phyloP scores from a whole-genome alignment of 1,140 invertebrate genomes.

The Lasioglossum albipes region DNA sequence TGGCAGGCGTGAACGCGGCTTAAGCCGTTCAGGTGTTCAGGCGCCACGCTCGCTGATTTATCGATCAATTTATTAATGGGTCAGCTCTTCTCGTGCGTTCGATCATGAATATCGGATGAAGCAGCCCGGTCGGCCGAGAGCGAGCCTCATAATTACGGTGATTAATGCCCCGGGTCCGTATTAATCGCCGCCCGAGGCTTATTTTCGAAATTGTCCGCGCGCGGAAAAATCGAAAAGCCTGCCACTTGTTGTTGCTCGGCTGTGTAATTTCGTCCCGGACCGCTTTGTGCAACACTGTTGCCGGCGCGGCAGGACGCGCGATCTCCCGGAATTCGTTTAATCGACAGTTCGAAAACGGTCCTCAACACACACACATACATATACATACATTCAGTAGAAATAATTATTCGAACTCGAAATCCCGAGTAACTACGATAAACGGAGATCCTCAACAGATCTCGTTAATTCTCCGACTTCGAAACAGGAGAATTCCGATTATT shows the following conservation, averaged over 20 bases:
- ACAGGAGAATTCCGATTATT: background rate
- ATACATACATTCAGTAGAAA: background rate
- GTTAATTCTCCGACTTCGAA: background rate
- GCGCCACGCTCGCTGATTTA: slow-evolving; percentile 52
- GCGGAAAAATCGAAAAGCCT: slow-evolving; percentile 14
- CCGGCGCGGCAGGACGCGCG: background rate
- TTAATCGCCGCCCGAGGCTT: slow-evolving; percentile 26
- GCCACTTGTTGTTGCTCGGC: background rate
- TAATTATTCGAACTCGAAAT: background rate
- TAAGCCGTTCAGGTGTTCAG: slow-evolving; percentile 26
- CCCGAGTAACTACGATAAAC: background rate
- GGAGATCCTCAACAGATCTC: background rate
- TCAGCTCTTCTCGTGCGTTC: slow-evolving; percentile 53
- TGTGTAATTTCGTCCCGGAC: background rate
- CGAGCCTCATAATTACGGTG: slow-evolving; percentile 52
- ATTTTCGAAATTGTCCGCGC: slow-evolving; percentile 20
- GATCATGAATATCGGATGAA: slow-evolving; percentile 62
- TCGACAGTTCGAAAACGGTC: background rate
- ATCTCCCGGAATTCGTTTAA: background rate
- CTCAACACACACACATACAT: too few species aligned
- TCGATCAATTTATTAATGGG: slow-evolving; percentile 65
- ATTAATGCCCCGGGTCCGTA: slow-evolving; percentile 38
- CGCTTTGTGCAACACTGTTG: background rate
- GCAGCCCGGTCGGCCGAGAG: slow-evolving; percentile 34
- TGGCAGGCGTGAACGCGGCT: background rate